Base-by-base conservation (phyloP, 2,888 invertebrate species). In the Lasioglossum pauxillum region DNA sequence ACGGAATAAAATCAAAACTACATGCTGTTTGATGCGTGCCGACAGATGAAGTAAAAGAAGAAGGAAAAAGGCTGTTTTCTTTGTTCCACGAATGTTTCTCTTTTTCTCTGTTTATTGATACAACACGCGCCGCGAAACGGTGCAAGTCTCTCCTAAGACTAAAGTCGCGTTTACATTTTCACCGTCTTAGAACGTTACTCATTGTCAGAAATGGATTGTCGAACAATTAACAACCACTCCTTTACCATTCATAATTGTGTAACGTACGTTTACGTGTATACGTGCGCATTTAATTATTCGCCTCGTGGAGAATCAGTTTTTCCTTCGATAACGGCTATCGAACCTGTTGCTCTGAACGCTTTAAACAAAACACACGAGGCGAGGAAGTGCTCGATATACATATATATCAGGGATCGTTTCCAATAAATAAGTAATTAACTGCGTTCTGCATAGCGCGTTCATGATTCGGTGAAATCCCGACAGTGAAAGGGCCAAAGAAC, bases 311-410 rank as follows among this genome's bases (percentile, higher is more conserved):
- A 69, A 69, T 38, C 23, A 38, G 69, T 38, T 35, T 69, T 69
- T 69, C 38, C 69, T 41, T 71, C 44, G 71, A 38, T n/a, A 27
- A n/a, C 46, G 71, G 5, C 16, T 57, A 27, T 81, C 74, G 12
- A 82, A 86, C 85, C 86, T 86, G 78, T 85, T 85, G 85, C 86
- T 82, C 16, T n/a, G 23, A 10, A 19, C 12, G 73, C 12, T 81
- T 69, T 31, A n/a, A 78, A 76, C 23, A 31, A 64, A 64, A 41
- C 60, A 35, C 60, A 44, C 57, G 53, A 57, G n/a, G 14, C 71
- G 69, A 67, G 64, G 7, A 64, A 31, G n/a, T 64, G 64, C 64
- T 16, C 31, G 27, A 53, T 23, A 10, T 53, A 57, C 1, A 27
- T 12, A 57, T 12, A n/a, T 57, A 72, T 46, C 16, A 31, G 31